Percentiles rank a stretch among this genome's conserved stretches.
Evolutionary conservation across 2,888 invertebrate species (phyloP).

Genomic region (Cryptocephalus moraei): DNA sequence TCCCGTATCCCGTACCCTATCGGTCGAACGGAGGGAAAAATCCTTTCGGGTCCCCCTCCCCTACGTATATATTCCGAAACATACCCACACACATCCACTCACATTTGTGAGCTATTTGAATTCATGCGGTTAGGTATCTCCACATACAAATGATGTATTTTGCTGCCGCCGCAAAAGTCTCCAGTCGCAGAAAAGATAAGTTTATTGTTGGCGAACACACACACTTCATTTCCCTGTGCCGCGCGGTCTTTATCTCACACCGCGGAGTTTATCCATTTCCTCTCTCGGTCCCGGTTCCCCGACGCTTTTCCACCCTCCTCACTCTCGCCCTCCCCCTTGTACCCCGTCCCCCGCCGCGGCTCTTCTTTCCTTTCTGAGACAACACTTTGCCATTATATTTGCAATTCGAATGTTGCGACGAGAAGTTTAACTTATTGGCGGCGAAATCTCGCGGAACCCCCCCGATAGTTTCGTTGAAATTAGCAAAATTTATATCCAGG

Average conservation of each 20-base stretch:
- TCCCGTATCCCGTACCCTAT: background rate
- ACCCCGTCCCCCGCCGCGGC: background rate
- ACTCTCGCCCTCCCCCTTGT: constrained; percentile 7
- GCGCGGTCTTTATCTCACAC: constrained; percentile 36
- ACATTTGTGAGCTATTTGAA: constrained; percentile 28
- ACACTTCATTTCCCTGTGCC: constrained; percentile 35
- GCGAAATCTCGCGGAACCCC: too few species aligned
- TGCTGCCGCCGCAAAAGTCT: constrained; percentile 32
- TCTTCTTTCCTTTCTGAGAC: constrained; percentile 14
- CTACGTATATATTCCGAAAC: background rate
- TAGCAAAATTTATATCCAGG: too few species aligned
- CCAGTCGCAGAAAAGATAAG: constrained; percentile 38
- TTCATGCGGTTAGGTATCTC: constrained; percentile 34
- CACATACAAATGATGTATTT: constrained; percentile 39
- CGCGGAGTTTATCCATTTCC: constrained; percentile 38
- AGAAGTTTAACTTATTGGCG: too few species aligned
- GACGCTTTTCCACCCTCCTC: constrained; percentile 12
- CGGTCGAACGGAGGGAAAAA: background rate
- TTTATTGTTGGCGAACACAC: constrained; percentile 37
- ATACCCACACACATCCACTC: constrained; percentile 6
- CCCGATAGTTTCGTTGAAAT: too few species aligned
- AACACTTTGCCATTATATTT: constrained; percentile 31
- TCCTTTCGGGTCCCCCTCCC: background rate
- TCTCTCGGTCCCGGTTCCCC: constrained; percentile 23
- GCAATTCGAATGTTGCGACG: constrained; percentile 30